Base-by-base conservation (phyloP, 2,113 vertebrate genomes). In the Girardinichthys multiradiatus region DNA sequence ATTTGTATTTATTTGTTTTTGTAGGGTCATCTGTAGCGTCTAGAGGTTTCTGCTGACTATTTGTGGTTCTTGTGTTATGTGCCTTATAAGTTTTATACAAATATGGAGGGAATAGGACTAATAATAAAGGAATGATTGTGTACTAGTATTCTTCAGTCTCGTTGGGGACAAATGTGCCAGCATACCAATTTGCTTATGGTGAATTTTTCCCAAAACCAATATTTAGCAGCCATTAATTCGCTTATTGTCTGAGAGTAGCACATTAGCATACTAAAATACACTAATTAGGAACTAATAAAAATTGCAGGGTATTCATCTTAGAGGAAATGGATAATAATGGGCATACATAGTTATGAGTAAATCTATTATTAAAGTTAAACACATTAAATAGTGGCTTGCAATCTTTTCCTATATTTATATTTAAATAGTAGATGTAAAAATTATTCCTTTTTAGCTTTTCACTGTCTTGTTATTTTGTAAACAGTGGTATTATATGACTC, bases 91-190 rank as follows among this genome's bases (percentile, higher is more conserved):
- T 42, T 42, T 70, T 28, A 70, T 42, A 21, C 57, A 30, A 35
- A 33, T 21, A 4, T 6, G 3, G 33, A 8, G 19, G 24, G 12
- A 5, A 45, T 21, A 15, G 68, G 57, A 30, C 57, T 42, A 35
- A 8, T 39, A n/a, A 42, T 3, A 59, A 10, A 31, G 35, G 4
- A 42, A n/a, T 59, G 68, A 59, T 31, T 68, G 31, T 39, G n/a
- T 15, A 67, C 54, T 62, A 48, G 19, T 58, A 6, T 67, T 72
- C 8, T 37, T 28, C 39, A 17, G 2, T 29, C 19, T 2, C 21
- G 19, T 29, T 30, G 29, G 66, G n/a, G 68, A 24, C 71, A 72
- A 33, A 64, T 64, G 35, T 30, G 21, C 61, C 15, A 64, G 42
- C 29, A 10, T 64, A 42, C 35, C 42, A 39, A 57, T 4, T 21